Conservation (phyloP, 2,888 invertebrate species). For the Muscina levida region DNA sequence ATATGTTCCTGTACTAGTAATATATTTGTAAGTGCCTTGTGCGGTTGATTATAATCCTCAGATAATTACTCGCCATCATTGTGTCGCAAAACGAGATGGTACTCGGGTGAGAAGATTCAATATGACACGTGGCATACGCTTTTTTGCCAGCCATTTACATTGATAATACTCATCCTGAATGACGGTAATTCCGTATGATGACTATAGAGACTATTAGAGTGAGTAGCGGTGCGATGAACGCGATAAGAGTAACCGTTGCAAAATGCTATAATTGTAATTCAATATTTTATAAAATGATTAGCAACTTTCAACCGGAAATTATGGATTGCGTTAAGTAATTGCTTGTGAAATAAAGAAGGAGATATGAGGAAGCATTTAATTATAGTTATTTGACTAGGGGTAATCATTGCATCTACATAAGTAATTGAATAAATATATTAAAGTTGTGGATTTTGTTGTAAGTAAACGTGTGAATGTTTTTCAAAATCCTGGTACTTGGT, state of each 20-base stretch:
- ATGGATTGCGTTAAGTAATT: constrained; percentile 7
- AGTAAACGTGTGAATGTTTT: constrained; percentile 23
- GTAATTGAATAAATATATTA: constrained; percentile 46
- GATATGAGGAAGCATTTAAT: constrained; percentile 17
- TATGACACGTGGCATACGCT: constrained; percentile 57
- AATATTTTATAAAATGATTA: constrained; percentile 78
- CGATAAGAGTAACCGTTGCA: background rate
- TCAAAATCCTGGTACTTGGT: no score
- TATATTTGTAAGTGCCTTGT: constrained; percentile 23
- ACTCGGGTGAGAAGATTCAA: constrained; percentile 41
- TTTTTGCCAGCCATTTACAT: constrained; percentile 39
- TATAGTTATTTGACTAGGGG: constrained; percentile 40
- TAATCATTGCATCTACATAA: constrained; percentile 35
- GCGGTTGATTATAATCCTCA: constrained; percentile 31
- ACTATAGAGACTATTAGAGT: constrained; percentile 14
- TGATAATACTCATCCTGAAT: constrained; percentile 41
- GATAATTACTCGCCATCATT: no score
- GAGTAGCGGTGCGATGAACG: background rate
- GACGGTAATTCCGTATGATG: constrained; percentile 38
- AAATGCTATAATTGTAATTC: constrained; percentile 79
- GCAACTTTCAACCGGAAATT: constrained; percentile 35
- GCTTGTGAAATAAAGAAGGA: background rate
- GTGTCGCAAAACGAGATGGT: background rate
- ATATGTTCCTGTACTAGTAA: background rate
- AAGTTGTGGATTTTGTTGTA: background rate